Evolutionary conservation across 2,797 vertebrate genomes (phyloP), one percentile per base, ranked within the genome.

Genomic region (Botia kubotai): DNA sequence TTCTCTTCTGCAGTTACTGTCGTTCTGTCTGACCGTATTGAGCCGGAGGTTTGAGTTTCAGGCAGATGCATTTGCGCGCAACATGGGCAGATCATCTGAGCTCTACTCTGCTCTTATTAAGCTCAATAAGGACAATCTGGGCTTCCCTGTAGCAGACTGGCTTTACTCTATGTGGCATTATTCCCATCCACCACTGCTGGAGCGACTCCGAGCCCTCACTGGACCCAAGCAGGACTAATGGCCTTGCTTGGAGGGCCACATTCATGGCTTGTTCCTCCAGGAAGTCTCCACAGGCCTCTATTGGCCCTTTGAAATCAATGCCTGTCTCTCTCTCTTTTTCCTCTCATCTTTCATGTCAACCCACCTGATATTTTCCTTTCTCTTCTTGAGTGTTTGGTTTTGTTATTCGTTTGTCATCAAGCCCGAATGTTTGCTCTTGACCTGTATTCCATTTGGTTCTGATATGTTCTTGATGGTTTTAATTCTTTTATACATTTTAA

Each of bases 101-200:
- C 95, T 99, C 17, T 97, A 97, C 91, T 97, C 98, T 21, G 97
- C 98, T 69, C 94, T 99, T 81, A 98, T 99, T 93, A 99, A 99
- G 93, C 94, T 99, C 62, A 99, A 99, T 94, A 99, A 98, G 89
- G 98, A 99, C 91, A 99, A 99, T 90, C 91, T 99, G 88, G 98
- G 98, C 84, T 99, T 99, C 87, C 98, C 98, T 0, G 98, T 99
- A 83, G 98, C 98, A 57, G 98, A 99, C 90, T 98, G 97, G 97
- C 90, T 99, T 80, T 99, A 98, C 91, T 99, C 98, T 50, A 98
- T 96, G 95, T 99, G 98, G 98, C 98, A 99, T 91, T 99, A 99
- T 84, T 99, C 98, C 46, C 98, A 99, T 87, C 98, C 98, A 58
- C 97, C 98, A 0, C 96, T 99, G 58, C 92, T 99, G 87, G 98